Base-by-base conservation (phyloP, 2,888 invertebrate species). In the Diaphora mendica region DNA sequence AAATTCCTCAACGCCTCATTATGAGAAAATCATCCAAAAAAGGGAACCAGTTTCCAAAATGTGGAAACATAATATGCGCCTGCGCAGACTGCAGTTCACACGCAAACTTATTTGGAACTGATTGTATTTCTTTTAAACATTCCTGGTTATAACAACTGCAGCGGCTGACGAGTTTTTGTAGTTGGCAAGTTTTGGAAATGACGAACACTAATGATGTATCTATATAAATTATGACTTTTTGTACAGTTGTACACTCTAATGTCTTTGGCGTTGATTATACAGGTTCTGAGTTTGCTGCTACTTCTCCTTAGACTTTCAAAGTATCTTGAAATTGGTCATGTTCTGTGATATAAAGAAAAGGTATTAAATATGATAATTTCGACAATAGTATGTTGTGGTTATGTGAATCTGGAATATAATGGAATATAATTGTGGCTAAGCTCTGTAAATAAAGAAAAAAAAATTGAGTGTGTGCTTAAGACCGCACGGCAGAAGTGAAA, bases 121-220 rank as follows among this genome's bases (percentile, higher is more conserved):
- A 80, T 80, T 83, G 73, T n/a, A 62, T 73, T 80, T 83, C 35
- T 70, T 39, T 59, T 59, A 71, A 75, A 72, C 68, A 75, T 70
- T 77, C 78, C 44, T 73, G 42, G 44, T 70, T 65, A 68, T 68
- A 23, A 70, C 30, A 55, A 55, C 64, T 39, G 48, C 68, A 13
- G 35, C 33, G 15, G 9, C 1, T 33, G 70, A 70, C 62, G 11
- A 70, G 62, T 42, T 62, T 70, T 70, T 70, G 55, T 68, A 17
- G 8, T 23, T 35, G 35, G 17, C n/a, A 26, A 33, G 30, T 51
- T 20, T 55, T 51, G 35, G 55, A 55, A 39, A 48, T 33, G 15
- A 35, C 35, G 35, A 15, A 35, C 15, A 55, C 8, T 13, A 51
- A 33, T 5, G 0, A 33, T 13, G 7, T 11, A 39, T 5, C 39